Percentiles rank a stretch among this genome's conserved stretches.
These are phyloP conservation scores for Chrysochloris asiatica DNA, from an alignment of 2,113 vertebrate genomes.

Conservation along the genomic window DNA sequence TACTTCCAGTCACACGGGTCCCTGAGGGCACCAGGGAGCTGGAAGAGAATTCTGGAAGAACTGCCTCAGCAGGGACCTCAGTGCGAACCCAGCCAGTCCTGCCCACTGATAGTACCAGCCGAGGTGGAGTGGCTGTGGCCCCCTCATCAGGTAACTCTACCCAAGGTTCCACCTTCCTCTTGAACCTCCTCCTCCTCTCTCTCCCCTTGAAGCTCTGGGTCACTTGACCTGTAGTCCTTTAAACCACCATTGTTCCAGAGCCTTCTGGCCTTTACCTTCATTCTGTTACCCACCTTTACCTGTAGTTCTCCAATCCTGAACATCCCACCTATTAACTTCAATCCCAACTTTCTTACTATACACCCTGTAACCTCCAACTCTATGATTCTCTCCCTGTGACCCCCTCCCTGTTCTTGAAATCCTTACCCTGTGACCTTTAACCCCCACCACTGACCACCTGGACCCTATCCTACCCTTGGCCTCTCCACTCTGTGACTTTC, in stretches of 20 bases:
- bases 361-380: conserved; percentile 43
- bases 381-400: conserved; percentile 73
- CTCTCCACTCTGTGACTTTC: not conserved
- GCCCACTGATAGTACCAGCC: conserved; percentile 77
- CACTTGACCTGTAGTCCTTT: conserved; percentile 55
- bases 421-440: not conserved
- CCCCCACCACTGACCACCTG: conserved; percentile 57
- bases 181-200: not conserved
- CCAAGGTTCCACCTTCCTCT: conserved; percentile 35
- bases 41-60: conserved; percentile 75
- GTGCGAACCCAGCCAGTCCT: conserved; percentile 68
- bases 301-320: not conserved
- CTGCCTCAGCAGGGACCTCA: conserved; percentile 66
- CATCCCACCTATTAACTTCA: not conserved
- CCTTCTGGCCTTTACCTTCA: conserved; percentile 15
- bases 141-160: conserved; percentile 72
- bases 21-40: conserved; percentile 51
- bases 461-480: conserved; percentile 34
- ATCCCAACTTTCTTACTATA: not conserved
- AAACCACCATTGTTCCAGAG: conserved; percentile 31
- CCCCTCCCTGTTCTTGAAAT: not conserved
- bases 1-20: conserved; percentile 45
- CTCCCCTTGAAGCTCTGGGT: conserved; percentile 56
- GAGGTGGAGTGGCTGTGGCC: conserved; percentile 70
- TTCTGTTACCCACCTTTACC: not conserved